phyloP scores from a whole-genome alignment of 1,140 invertebrate genomes.

The Caenorhabditis tropicalis region DNA sequence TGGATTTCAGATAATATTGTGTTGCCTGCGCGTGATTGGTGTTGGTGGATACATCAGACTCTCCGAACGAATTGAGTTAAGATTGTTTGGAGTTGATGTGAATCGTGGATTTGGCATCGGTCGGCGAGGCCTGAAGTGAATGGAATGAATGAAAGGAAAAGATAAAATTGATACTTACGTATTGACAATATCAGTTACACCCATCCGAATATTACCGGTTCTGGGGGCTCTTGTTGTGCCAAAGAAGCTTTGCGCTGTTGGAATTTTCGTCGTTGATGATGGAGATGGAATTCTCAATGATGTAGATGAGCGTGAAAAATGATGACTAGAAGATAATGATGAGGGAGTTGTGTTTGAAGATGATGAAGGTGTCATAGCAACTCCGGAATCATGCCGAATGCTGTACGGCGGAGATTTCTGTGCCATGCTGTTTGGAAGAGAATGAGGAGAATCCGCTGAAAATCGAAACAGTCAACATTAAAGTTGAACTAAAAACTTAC shows the following conservation, averaged over 20 bases:
- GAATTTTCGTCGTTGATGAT: not conserved
- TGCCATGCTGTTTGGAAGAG: not conserved
- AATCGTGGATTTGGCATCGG: slow-evolving; percentile 10
- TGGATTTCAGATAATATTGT: not conserved
- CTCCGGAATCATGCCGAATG: not conserved
- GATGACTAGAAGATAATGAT: not conserved
- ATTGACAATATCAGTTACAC: not conserved
- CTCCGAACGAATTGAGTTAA: not conserved
- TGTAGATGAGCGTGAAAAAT: slow-evolving; percentile 1
- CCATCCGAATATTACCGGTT: not conserved
- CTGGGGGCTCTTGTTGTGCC: not conserved
- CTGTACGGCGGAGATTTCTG: not conserved
- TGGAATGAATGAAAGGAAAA: not conserved
- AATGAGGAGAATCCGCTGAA: slow-evolving; percentile 8
- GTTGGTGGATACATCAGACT: not conserved
- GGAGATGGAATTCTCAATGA: not conserved
- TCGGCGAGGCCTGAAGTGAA: not conserved
- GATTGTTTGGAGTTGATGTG: slow-evolving; percentile 29
- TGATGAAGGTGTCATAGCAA: not conserved
- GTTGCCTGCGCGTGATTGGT: not conserved
- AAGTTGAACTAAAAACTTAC: not conserved
- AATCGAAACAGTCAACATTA: not conserved
- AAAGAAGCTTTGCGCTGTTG: not conserved
- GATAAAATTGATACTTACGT: not conserved
- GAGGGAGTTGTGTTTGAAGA: not conserved